Evolutionary conservation across 2,797 vertebrate genomes (phyloP).

Genomic region (Phrynocephalus guinanensis): DNA sequence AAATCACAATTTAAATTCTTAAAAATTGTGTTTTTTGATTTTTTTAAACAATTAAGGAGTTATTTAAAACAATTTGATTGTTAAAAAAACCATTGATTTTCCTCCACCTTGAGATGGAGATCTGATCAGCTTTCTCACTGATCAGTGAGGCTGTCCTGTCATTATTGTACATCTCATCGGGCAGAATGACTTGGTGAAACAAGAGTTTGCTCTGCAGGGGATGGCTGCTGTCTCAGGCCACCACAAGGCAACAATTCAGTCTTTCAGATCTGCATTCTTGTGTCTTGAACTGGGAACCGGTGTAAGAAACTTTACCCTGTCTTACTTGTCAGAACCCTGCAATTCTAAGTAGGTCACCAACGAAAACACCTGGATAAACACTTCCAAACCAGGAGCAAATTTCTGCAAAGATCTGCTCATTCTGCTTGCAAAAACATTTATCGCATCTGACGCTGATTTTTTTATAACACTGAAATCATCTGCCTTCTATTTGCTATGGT

Average conservation of each 20-base stretch:
- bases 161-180: not conserved
- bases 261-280: not conserved
- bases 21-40: too few species aligned
- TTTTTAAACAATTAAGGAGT: too few species aligned
- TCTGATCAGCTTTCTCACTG: not conserved
- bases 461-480: conserved; percentile 48
- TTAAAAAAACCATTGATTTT: too few species aligned
- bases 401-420: not conserved
- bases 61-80: too few species aligned
- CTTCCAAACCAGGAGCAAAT: conserved; percentile 31
- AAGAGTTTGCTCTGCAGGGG: not conserved
- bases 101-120: not conserved
- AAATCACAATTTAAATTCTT: too few species aligned
- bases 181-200: not conserved
- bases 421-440: conserved; percentile 37
- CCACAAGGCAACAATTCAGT: not conserved
- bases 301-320: not conserved
- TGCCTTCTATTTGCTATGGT: conserved; percentile 49
- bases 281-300: not conserved
- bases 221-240: not conserved
- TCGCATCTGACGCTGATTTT: conserved; percentile 38
- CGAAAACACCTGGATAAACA: not conserved
- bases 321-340: not conserved
- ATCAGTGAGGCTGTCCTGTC: not conserved
- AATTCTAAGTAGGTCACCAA: not conserved